phyloP scores from a whole-genome alignment of 2,113 vertebrate species.

The Lucifuga dentata region DNA sequence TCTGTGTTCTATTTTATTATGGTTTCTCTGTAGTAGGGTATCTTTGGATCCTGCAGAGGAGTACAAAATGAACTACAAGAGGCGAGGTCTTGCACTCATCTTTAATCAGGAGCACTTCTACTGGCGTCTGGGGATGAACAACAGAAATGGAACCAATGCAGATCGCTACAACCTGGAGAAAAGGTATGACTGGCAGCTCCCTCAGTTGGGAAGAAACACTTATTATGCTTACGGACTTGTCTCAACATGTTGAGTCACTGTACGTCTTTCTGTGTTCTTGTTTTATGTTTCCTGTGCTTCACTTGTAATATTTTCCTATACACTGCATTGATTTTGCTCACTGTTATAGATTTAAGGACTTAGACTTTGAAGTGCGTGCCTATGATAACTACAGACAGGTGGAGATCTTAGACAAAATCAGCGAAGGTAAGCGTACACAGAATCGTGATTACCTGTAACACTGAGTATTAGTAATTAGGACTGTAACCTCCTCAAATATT shows the following conservation, averaged over 20 bases:
- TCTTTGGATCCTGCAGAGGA: conserved; percentile 83
- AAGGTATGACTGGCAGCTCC: conserved; percentile 83
- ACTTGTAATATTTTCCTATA: not conserved
- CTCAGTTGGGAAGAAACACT: not conserved
- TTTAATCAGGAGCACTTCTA: conserved; percentile 95
- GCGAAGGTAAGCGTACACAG: conserved; percentile 80
- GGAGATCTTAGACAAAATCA: conserved; percentile 81
- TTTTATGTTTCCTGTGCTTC: not conserved
- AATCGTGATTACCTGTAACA: not conserved
- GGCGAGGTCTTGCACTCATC: conserved; percentile 90
- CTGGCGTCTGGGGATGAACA: conserved; percentile 82
- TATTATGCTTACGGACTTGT: not conserved
- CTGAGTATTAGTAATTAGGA: too few relatives aligned
- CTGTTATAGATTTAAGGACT: conserved; percentile 79
- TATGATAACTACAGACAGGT: conserved; percentile 83
- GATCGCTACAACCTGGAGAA: conserved; percentile 85
- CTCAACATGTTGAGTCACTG: conserved; percentile 12
- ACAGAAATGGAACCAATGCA: conserved; percentile 84
- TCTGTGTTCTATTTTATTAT: not conserved
- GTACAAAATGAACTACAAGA: conserved; percentile 90
- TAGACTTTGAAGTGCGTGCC: conserved; percentile 89
- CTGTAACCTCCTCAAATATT: too few relatives aligned
- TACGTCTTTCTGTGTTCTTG: not conserved
- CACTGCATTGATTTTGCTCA: not conserved
- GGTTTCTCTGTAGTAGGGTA: conserved; percentile 34